Conservation (phyloP, 2,888 invertebrate genomes). For the Gandaritis pyraliata region DNA sequence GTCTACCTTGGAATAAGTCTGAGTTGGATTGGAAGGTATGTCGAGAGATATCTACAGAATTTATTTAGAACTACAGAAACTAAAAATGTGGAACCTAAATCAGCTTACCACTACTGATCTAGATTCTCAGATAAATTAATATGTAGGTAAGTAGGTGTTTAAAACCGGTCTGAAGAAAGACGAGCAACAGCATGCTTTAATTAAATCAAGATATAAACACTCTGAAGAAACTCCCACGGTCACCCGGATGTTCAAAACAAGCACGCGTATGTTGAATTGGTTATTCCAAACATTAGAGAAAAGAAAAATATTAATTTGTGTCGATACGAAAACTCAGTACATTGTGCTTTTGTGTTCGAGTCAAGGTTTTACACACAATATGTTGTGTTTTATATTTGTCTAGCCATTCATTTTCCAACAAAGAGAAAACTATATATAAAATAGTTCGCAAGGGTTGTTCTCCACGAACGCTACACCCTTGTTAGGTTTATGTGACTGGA, state of each 20-base stretch:
- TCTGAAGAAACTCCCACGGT: constrained; percentile 44
- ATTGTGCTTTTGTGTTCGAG: constrained; percentile 15
- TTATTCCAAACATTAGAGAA: not conserved
- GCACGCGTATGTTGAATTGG: constrained; percentile 30
- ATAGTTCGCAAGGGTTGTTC: constrained; percentile 64
- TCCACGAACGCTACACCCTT: constrained; percentile 55
- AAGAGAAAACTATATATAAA: constrained; percentile 62
- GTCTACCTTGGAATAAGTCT: too few species aligned
- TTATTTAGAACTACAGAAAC: too few species aligned
- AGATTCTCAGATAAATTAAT: not conserved
- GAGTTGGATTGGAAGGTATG: too few species aligned
- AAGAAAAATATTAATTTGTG: not conserved
- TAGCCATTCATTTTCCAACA: constrained; percentile 39
- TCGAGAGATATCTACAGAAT: too few species aligned
- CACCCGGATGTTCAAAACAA: constrained; percentile 53
- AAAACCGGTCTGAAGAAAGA: not conserved
- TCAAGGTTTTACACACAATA: constrained; percentile 3
- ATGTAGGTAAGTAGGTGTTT: not conserved
- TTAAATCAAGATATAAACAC: constrained; percentile 18
- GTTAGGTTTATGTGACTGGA: constrained; percentile 59
- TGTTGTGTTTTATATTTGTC: constrained; percentile 36
- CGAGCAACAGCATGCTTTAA: constrained; percentile 1
- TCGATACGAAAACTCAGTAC: too few species aligned
- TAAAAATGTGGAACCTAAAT: too few species aligned
- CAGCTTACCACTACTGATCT: not conserved